These are phyloP conservation scores for Oncopodura yosiiana DNA, from an alignment of 1,140 invertebrate genomes.

Conservation along the genomic window DNA sequence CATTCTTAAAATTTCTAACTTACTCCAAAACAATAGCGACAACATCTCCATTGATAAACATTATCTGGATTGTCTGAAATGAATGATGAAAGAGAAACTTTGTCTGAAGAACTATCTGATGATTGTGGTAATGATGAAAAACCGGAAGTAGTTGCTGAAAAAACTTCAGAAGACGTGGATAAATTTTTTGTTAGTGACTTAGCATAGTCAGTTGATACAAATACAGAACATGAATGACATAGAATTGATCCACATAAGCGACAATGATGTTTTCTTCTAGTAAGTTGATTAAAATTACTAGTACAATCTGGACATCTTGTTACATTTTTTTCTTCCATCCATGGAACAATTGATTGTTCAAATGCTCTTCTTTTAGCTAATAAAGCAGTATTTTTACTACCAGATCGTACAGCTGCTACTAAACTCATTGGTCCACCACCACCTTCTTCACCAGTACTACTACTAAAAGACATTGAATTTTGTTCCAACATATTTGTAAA, in stretches of 20 bases:
- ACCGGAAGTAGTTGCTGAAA: conserved; percentile 20
- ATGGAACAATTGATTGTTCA: conserved; percentile 73
- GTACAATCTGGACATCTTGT: conserved; percentile 85
- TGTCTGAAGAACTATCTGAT: background rate
- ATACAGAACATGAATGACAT: conserved; percentile 86
- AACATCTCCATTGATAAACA: conserved; percentile 45
- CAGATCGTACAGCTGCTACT: background rate
- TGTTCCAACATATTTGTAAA: too few relatives aligned
- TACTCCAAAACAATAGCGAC: conserved; percentile 41
- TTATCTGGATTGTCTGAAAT: conserved; percentile 52
- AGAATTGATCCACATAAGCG: conserved; percentile 89
- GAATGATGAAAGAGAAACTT: too few relatives aligned
- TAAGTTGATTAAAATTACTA: conserved; percentile 67
- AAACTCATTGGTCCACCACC: too few relatives aligned
- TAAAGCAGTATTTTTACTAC: background rate
- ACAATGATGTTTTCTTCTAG: conserved; percentile 89
- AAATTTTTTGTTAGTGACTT: conserved; percentile 52
- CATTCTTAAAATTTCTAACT: conserved; percentile 47
- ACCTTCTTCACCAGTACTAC: too few relatives aligned
- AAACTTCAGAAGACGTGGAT: background rate
- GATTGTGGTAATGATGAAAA: conserved; percentile 29
- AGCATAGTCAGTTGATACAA: conserved; percentile 70
- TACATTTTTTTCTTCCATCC: conserved; percentile 84
- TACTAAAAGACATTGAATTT: too few relatives aligned
- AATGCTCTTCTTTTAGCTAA: conserved; percentile 46